Percentiles rank a stretch among this genome's conserved stretches.
Evolutionary conservation across 2,113 vertebrate genomes (phyloP).

Genomic region (Hemicordylus capensis): DNA sequence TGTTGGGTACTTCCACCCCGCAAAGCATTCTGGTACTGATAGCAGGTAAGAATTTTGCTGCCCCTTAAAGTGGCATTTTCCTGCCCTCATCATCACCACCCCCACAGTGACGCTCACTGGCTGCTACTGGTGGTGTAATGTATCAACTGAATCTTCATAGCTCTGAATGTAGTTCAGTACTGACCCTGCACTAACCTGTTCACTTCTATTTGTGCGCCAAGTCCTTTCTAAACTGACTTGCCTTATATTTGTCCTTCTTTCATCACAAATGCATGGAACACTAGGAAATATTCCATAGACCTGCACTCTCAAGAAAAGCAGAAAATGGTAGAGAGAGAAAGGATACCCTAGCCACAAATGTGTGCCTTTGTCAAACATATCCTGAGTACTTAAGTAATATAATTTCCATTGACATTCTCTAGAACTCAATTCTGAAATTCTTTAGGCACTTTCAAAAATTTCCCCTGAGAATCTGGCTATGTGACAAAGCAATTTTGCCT

Average conservation of each 20-base stretch:
- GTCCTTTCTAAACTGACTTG: not conserved
- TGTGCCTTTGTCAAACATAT: not conserved
- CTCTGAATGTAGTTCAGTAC: too few relatives aligned
- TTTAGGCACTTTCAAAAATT: not conserved
- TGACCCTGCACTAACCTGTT: too few relatives aligned
- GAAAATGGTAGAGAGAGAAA: not conserved
- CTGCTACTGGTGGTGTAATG: too few relatives aligned
- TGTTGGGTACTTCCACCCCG: too few relatives aligned
- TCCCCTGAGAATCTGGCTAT: slow-evolving; percentile 12
- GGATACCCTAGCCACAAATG: not conserved
- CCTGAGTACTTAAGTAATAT: not conserved
- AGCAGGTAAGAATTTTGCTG: too few relatives aligned
- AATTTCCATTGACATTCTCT: not conserved
- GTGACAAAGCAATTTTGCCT: slow-evolving; percentile 3
- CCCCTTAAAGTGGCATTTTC: too few relatives aligned
- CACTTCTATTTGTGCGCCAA: not conserved
- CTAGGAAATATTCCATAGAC: not conserved
- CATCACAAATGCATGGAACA: not conserved
- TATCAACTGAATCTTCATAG: too few relatives aligned
- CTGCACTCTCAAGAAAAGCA: not conserved
- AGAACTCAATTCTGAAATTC: slow-evolving; percentile 6
- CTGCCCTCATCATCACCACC: too few relatives aligned
- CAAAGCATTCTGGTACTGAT: too few relatives aligned
- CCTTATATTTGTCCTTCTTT: not conserved
- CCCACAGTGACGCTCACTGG: too few relatives aligned